Percentiles rank a stretch among this genome's conserved stretches.
These are phyloP conservation scores for Tiphia femorata DNA, from an alignment of 2,888 invertebrate species.

Conservation along the genomic window DNA sequence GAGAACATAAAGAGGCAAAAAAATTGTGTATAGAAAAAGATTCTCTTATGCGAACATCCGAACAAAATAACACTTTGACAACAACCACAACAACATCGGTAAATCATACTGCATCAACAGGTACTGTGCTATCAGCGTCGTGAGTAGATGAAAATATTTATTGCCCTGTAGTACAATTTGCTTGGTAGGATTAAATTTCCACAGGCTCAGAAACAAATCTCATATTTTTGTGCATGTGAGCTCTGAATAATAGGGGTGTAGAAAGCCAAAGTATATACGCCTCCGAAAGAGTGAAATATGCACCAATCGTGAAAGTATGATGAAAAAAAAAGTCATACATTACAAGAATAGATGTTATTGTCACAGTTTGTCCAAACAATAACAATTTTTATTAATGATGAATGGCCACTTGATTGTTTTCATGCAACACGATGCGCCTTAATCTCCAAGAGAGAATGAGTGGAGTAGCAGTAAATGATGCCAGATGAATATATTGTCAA, in stretches of 20 bases:
- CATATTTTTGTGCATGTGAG: conserved; percentile 14
- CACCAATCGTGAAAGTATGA: conserved; percentile 12
- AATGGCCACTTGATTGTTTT: conserved; percentile 34
- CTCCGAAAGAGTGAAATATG: conserved; percentile 24
- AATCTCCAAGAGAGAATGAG: conserved; percentile 23
- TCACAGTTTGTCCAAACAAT: conserved; percentile 41
- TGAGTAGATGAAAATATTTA: conserved; percentile 40
- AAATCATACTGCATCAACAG: conserved; percentile 23
- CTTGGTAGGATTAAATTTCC: conserved; percentile 22
- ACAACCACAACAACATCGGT: neutral
- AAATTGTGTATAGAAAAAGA: conserved; percentile 49
- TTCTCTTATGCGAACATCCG: conserved; percentile 19
- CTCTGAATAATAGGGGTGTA: conserved; percentile 18
- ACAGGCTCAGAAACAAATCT: conserved; percentile 3
- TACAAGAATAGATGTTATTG: conserved; percentile 35
- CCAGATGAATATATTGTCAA: neutral
- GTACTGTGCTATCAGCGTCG: conserved; percentile 32
- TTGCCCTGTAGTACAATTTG: conserved; percentile 40
- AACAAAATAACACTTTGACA: conserved; percentile 24
- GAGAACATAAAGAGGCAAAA: conserved; percentile 52
- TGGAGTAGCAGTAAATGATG: conserved; percentile 14
- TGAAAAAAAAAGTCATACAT: conserved; percentile 12
- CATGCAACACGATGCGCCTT: conserved; percentile 35
- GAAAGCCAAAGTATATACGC: conserved; percentile 12
- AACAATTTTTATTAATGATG: conserved; percentile 29